These are phyloP conservation scores for Loripinus fragilis DNA, from an alignment of 2,888 invertebrate genomes.

Conservation along the genomic window DNA sequence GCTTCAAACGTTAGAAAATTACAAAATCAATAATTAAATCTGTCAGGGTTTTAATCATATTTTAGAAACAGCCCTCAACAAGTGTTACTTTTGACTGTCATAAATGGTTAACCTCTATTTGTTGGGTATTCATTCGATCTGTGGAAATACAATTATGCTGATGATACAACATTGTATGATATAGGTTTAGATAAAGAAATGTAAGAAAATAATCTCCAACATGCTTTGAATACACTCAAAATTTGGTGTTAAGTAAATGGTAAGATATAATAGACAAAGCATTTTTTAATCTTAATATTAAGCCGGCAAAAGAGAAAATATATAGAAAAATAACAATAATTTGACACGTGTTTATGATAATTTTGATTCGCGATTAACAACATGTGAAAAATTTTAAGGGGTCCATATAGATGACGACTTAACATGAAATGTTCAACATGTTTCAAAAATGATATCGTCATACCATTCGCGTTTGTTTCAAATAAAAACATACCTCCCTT, in stretches of 20 bases:
- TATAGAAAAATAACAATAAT: not conserved
- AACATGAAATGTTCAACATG: not conserved
- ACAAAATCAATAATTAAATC: not conserved
- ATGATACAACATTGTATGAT: no score
- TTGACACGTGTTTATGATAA: no score
- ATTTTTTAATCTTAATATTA: not conserved
- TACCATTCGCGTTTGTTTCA: not conserved
- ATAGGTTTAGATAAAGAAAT: not conserved
- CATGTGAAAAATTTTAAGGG: conserved; percentile 6
- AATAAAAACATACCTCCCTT: conserved; percentile 2
- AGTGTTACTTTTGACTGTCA: not conserved
- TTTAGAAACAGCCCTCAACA: not conserved
- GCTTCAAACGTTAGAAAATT: not conserved
- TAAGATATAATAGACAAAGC: not conserved
- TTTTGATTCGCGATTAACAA: conserved; percentile 1
- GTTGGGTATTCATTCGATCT: not conserved
- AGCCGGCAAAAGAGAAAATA: not conserved
- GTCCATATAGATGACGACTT: conserved; percentile 6
- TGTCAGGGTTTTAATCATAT: not conserved
- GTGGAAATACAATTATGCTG: not conserved
- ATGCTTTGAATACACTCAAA: not conserved
- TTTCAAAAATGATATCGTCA: no score
- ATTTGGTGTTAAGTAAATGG: conserved; percentile 1
- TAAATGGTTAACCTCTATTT: not conserved
- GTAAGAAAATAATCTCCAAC: not conserved